Evolutionary conservation across 2,797 vertebrate genomes (phyloP), one percentile per base, ranked within the genome.

Genomic region (Pangasius larnaudii): DNA sequence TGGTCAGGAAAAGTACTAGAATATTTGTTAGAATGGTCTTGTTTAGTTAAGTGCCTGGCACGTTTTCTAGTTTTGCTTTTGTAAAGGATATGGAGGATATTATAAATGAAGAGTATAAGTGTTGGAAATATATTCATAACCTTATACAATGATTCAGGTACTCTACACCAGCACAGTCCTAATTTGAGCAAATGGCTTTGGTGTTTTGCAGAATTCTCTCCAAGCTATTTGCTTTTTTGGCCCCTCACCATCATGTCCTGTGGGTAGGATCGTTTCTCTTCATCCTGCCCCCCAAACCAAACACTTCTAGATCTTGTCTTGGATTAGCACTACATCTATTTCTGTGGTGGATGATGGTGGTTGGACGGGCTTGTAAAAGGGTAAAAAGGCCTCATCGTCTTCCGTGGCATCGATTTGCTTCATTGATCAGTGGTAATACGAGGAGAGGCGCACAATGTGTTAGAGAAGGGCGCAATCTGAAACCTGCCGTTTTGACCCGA

Each of bases 361-460:
- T 87, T 88, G 85, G 87, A 86, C 69, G 82, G 74, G 74, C 19
- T 87, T 87, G 85, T 91, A 88, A 89, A 88, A 82, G 87, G 85
- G 86, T 86, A 86, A 88, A 86, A 91, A 91, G 87, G 87, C 88
- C 89, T 91, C 77, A 86, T 91, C 86, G 85, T 91, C 88, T 90
- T 89, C 89, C 88, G 22, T 74, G 51, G 49, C 56, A 92, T 91
- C 58, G 90, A 92, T 93, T 82, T 42, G 67, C 74, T 83, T 51
- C 86, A 93, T 93, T 85, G 93, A 92, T 92, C 87, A 84, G 81
- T 33, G 53, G 92, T 87, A 91, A 91, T 82, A 88, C n/a, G 89
- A 93, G 87, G 87, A 91, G 88, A 89, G 87, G 69, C 42, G 84
- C 63, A 88, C 61, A 36, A 77, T 63, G 77, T 77, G 88, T 90